These are phyloP conservation scores for Ochlodes sylvanus DNA, from an alignment of 2,888 invertebrate genomes.

Conservation along the genomic window DNA sequence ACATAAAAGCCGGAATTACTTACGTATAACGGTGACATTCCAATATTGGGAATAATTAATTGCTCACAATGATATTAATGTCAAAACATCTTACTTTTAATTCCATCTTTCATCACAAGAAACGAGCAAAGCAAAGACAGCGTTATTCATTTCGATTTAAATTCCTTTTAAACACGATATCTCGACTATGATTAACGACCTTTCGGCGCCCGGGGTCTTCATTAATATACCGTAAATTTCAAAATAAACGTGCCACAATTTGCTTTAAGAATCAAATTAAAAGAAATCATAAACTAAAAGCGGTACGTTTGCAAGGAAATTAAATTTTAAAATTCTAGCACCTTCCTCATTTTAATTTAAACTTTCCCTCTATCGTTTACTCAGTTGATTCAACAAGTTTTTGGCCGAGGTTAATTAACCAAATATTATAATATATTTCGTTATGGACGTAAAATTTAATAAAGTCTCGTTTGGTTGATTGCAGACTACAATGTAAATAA, in stretches of 20 bases:
- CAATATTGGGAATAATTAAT: not conserved
- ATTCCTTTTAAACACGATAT: constrained; percentile 12
- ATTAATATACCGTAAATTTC: constrained; percentile 7
- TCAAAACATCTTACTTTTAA: constrained; percentile 15
- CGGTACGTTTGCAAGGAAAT: constrained; percentile 23
- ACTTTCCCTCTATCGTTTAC: constrained; percentile 20
- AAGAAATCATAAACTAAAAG: constrained; percentile 23
- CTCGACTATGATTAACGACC: constrained; percentile 17
- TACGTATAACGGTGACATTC: not conserved
- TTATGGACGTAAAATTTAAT: constrained; percentile 9
- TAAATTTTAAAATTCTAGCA: constrained; percentile 27
- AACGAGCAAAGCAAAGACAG: constrained; percentile 7
- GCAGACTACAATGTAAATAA: no score
- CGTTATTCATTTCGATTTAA: constrained; percentile 17
- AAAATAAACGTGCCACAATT: constrained; percentile 8
- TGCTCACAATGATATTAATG: not conserved
- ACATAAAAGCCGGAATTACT: not conserved
- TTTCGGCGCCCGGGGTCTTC: not conserved
- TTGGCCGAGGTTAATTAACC: constrained; percentile 18
- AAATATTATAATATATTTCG: constrained; percentile 1
- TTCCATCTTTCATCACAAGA: constrained; percentile 5
- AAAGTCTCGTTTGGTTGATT: not conserved
- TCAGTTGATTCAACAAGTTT: constrained; percentile 25
- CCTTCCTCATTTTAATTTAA: constrained; percentile 33
- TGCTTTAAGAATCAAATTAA: constrained; percentile 26